These are phyloP conservation scores for Diadema setosum DNA, from an alignment of 35 echinoderm and acorn worm species.

Conservation along the genomic window DNA sequence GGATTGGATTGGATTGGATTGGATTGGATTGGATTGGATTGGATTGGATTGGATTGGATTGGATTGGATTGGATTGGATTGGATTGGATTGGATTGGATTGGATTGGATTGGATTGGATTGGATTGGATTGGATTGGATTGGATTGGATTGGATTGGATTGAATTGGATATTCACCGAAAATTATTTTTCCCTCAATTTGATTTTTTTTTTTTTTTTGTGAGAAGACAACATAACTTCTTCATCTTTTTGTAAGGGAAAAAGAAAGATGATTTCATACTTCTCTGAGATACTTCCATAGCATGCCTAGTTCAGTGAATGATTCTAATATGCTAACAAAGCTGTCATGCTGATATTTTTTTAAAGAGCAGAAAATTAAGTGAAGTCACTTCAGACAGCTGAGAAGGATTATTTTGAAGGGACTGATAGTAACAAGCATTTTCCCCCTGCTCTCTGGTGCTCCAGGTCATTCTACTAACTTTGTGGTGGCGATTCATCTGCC, in stretches of 20 bases:
- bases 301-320: too few species aligned
- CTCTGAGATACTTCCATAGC: too few species aligned
- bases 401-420: background rate
- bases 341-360: too few species aligned
- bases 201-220: too few species aligned
- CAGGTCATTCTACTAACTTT: constrained; percentile 99
- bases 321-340: too few species aligned
- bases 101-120: constrained; percentile 40
- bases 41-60: constrained; percentile 23
- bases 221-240: too few species aligned
- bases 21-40: constrained; percentile 19
- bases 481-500: constrained; percentile 88
- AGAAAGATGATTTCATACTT: too few species aligned
- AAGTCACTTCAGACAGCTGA: background rate
- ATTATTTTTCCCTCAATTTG: too few species aligned
- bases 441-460: background rate
- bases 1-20: too few species aligned
- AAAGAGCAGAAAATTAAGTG: background rate
- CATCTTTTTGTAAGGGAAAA: too few species aligned
- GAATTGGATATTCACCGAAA: too few species aligned
- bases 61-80: constrained; percentile 24
- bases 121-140: constrained; percentile 53
- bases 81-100: constrained; percentile 35
- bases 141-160: constrained; percentile 25
- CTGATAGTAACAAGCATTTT: too few species aligned